A percentile compares a stretch with the other conserved stretches of the same genome.
These are phyloP conservation scores for Eristalis tenax DNA, from an alignment of 2,888 invertebrate species.

Conservation along the genomic window DNA sequence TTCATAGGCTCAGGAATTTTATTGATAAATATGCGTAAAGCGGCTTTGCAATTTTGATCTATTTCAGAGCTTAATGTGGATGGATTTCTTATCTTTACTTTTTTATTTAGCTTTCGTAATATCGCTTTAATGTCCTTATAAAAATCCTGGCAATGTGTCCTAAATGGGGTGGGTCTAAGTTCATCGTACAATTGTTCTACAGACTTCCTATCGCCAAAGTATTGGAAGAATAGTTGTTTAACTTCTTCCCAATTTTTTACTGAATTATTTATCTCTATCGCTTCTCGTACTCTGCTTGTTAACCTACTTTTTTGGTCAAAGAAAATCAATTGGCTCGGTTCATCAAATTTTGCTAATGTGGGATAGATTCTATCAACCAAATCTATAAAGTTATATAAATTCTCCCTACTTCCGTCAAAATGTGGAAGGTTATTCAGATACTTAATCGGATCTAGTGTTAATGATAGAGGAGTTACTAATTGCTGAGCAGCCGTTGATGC, in stretches of 20 bases:
- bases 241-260: too few species aligned
- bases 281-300: background rate
- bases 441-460: background rate
- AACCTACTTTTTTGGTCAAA: background rate
- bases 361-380: too few species aligned
- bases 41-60: constrained; percentile 29
- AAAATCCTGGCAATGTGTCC: constrained; percentile 8
- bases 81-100: background rate
- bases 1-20: constrained; percentile 52
- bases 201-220: too few species aligned
- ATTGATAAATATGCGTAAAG: too few species aligned
- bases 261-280: constrained; percentile 1
- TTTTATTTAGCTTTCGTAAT: constrained; percentile 58
- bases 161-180: constrained; percentile 8
- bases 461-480: background rate
- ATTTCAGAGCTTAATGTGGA: background rate
- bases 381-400: too few species aligned
- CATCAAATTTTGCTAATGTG: background rate
- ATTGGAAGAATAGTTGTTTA: too few species aligned
- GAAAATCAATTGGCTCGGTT: background rate
- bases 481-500: background rate
- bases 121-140: constrained; percentile 16
- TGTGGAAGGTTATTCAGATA: background rate
- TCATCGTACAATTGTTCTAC: constrained; percentile 21
- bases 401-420: background rate